phyloP scores from a whole-genome alignment of 1,140 invertebrate species.

The Asobara japonica region DNA sequence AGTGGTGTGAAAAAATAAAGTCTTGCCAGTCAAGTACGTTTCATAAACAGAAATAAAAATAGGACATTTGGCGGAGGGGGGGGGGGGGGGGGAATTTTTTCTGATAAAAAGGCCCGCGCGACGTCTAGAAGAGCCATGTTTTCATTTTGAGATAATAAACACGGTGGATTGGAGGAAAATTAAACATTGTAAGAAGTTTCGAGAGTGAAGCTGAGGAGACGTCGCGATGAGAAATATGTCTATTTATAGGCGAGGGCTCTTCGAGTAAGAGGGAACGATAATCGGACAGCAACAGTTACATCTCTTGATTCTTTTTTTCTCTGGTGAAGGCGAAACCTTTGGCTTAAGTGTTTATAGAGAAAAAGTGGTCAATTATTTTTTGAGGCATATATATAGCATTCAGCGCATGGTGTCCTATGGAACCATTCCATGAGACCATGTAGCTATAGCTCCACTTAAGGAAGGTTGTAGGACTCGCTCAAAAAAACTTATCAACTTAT shows the following conservation, averaged over 20 bases:
- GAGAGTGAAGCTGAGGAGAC: background rate
- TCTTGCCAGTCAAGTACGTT: background rate
- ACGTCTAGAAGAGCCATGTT: background rate
- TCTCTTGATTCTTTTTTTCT: background rate
- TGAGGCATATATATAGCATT: no score
- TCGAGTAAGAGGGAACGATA: conserved; percentile 11
- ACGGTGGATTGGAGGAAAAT: conserved; percentile 2
- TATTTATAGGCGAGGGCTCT: conserved; percentile 30
- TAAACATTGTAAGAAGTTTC: conserved; percentile 20
- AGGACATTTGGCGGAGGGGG: no score
- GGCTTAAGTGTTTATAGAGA: no score
- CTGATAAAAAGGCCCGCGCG: background rate
- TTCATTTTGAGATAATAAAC: conserved; percentile 10
- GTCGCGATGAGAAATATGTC: conserved; percentile 33
- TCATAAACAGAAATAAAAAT: background rate
- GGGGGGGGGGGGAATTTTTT: no score
- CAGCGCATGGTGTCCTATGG: no score
- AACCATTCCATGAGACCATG: no score
- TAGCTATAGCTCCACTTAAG: no score
- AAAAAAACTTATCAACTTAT: no score
- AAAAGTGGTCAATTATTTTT: no score
- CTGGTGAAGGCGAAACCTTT: background rate
- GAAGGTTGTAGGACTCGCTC: no score
- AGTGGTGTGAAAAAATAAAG: background rate
- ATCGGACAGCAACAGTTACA: conserved; percentile 4